A percentile compares a stretch with the other conserved stretches of the same genome.
Conservation (phyloP, 2,113 vertebrate species). For the human region GRCh38 chr5:75222001-75222500, state of each 20-base stretch:
- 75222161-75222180: slow-evolving; percentile 10
- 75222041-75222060: neutral
- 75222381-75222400: slow-evolving; percentile 18
- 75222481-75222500: too few relatives aligned
- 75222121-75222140: neutral
- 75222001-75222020: neutral
- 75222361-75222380: slow-evolving; percentile 46
- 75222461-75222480: neutral
- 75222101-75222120: neutral
- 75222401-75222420: neutral
- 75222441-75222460: slow-evolving; percentile 39
- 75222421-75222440: slow-evolving; percentile 26
- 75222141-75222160: neutral
- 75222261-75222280: slow-evolving; percentile 58
- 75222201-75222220: slow-evolving; percentile 32
- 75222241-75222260: neutral
- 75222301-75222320: neutral
- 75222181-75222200: neutral
- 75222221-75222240: neutral
- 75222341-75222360: slow-evolving; percentile 78
- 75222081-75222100: neutral
- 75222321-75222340: slow-evolving; percentile 39
- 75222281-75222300: slow-evolving; percentile 17
- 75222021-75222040: neutral
- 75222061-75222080: slow-evolving; percentile 41